Evolutionary conservation across 1,140 invertebrate species (phyloP).

Genomic region (Bactericera cockerelli): DNA sequence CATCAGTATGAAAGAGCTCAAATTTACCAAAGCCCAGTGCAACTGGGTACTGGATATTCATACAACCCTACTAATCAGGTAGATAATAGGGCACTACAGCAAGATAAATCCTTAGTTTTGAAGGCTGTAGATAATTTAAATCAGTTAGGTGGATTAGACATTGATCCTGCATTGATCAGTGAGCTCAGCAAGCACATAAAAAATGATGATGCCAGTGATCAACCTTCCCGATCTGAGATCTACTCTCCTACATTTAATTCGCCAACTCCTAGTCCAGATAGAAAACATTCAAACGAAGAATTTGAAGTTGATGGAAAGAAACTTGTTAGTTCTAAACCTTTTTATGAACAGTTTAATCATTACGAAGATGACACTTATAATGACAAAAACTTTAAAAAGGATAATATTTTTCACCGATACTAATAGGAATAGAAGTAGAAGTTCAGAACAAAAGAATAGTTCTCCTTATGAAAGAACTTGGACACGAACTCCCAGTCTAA

Average conservation of each 20-base stretch:
- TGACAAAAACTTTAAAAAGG: neutral
- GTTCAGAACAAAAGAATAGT: no score
- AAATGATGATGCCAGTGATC: neutral
- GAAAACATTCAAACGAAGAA: neutral
- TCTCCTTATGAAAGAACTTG: no score
- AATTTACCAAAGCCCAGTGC: no score
- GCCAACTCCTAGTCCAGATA: neutral
- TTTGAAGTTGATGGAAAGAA: neutral
- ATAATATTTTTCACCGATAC: neutral
- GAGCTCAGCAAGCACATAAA: neutral
- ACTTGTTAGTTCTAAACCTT: neutral
- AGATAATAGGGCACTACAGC: neutral
- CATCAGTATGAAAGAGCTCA: no score
- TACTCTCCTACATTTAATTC: constrained; percentile 9
- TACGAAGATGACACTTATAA: neutral
- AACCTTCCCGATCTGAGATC: neutral
- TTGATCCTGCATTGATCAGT: neutral
- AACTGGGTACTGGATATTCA: no score
- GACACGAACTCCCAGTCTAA: no score
- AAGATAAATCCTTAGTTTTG: neutral
- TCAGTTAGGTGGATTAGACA: neutral
- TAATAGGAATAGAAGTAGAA: no score
- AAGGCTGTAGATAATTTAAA: neutral
- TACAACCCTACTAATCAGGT: neutral
- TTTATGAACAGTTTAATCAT: constrained; percentile 1